A percentile compares a stretch with the other conserved stretches of the same genome.
Conservation (phyloP, 2,888 invertebrate genomes). For the Laspeyria flexula region DNA sequence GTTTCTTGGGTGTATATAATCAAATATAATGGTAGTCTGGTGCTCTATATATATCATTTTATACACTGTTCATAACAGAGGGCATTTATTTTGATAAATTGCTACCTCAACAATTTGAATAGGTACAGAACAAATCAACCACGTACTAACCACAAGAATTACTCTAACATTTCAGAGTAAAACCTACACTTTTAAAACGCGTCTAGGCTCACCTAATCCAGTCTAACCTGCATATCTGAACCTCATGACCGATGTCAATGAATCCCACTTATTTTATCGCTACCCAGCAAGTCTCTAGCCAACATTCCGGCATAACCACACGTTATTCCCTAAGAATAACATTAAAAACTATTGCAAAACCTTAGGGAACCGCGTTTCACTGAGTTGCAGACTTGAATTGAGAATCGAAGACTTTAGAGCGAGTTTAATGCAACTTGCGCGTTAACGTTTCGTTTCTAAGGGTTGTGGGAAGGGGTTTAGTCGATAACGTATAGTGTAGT, state of each 20-base stretch:
- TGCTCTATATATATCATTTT: too few relatives aligned
- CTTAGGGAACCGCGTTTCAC: conserved; percentile 48
- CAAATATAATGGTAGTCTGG: too few relatives aligned
- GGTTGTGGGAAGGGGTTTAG: conserved; percentile 43
- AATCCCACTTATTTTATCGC: conserved; percentile 73
- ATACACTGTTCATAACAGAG: too few relatives aligned
- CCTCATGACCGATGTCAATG: conserved; percentile 75
- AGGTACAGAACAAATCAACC: too few relatives aligned
- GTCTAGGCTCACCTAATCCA: conserved; percentile 62
- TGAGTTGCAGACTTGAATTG: conserved; percentile 43
- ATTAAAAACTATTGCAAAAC: conserved; percentile 52
- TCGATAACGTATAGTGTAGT: conserved; percentile 50
- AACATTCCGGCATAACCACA: conserved; percentile 50
- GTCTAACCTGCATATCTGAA: conserved; percentile 70
- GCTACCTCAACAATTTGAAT: too few relatives aligned
- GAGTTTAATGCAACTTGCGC: conserved; percentile 35
- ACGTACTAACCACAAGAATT: too few relatives aligned
- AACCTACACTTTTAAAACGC: conserved; percentile 42
- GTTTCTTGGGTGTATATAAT: too few relatives aligned
- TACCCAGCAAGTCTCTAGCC: conserved; percentile 47
- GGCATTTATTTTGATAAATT: too few relatives aligned
- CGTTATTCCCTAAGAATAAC: conserved; percentile 40
- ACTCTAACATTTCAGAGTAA: conserved; percentile 27
- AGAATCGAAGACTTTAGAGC: conserved; percentile 38
- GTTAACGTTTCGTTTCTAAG: conserved; percentile 55